Evolutionary conservation across 2,113 vertebrate genomes (phyloP).

Genomic region (Xerus inauris): DNA sequence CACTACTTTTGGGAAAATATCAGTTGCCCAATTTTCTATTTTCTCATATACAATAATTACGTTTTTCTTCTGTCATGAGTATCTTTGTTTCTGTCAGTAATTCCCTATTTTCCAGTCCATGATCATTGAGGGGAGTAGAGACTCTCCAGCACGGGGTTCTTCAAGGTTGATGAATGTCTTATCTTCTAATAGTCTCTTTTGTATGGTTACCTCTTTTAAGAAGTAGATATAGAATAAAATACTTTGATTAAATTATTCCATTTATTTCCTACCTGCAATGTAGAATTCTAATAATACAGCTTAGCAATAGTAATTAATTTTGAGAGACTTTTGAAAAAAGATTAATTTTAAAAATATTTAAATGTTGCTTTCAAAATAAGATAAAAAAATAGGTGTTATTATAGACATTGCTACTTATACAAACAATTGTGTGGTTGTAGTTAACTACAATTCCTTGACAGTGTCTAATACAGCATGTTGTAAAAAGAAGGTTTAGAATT

Average conservation of each 20-base stretch:
- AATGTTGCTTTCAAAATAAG: neutral
- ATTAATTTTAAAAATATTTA: neutral
- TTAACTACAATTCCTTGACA: too few relatives aligned
- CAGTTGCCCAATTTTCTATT: neutral
- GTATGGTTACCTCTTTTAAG: neutral
- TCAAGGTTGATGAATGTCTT: neutral
- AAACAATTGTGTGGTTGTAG: too few relatives aligned
- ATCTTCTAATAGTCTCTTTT: neutral
- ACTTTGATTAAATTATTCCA: neutral
- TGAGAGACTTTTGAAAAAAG: neutral
- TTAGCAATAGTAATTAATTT: neutral
- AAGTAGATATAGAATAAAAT: neutral
- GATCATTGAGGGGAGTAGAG: neutral
- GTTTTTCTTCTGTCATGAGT: neutral
- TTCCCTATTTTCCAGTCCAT: neutral
- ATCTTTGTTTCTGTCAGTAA: neutral
- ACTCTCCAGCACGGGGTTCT: fast-evolving
- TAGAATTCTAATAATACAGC: neutral
- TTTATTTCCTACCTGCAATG: neutral
- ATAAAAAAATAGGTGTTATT: too few relatives aligned
- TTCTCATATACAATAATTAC: neutral
- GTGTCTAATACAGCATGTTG: neutral
- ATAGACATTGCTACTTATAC: too few relatives aligned
- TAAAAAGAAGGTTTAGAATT: conserved; percentile 14
- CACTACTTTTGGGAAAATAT: neutral